Conservation (phyloP, 2,797 vertebrate species). For the Phalloptychus januarius region DNA sequence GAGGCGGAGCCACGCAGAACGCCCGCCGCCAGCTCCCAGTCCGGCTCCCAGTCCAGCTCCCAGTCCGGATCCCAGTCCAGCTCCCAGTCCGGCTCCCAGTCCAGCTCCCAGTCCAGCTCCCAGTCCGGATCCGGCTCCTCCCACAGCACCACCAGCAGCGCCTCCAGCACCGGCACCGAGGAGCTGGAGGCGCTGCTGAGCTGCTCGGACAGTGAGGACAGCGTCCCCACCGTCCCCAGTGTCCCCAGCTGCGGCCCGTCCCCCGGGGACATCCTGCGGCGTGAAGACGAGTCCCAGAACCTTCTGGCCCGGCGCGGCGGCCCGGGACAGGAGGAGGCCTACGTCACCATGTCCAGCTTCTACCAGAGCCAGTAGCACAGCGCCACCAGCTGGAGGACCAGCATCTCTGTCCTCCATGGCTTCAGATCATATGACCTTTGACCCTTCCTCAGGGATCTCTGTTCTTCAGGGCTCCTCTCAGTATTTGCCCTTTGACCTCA, state of each 20-base stretch:
- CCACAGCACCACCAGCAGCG: constrained; percentile 49
- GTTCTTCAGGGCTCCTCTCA: background rate
- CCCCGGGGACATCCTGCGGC: background rate
- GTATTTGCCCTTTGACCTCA: background rate
- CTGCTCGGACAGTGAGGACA: constrained; percentile 40
- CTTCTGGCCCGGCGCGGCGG: background rate
- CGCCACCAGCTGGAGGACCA: too few species aligned
- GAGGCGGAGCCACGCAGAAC: background rate
- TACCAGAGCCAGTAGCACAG: constrained; percentile 66
- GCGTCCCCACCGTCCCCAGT: constrained; percentile 25
- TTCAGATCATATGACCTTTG: background rate
- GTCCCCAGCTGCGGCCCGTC: constrained; percentile 15
- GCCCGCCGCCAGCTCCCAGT: too few species aligned
- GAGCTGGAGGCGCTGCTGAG: constrained; percentile 59
- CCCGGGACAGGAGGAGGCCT: constrained; percentile 62
- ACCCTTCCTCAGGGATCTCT: background rate
- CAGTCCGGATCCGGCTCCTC: constrained; percentile 8
- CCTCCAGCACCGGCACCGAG: constrained; percentile 45
- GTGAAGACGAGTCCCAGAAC: background rate
- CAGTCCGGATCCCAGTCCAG: too few species aligned
- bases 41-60: too few species aligned
- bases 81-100: too few species aligned
- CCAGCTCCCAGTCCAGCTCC: too few species aligned
- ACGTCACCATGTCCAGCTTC: constrained; percentile 85
- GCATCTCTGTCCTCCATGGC: too few species aligned